Evolutionary conservation across 2,113 vertebrate species (phyloP).

Genomic region (Myiagra hebetior): DNA sequence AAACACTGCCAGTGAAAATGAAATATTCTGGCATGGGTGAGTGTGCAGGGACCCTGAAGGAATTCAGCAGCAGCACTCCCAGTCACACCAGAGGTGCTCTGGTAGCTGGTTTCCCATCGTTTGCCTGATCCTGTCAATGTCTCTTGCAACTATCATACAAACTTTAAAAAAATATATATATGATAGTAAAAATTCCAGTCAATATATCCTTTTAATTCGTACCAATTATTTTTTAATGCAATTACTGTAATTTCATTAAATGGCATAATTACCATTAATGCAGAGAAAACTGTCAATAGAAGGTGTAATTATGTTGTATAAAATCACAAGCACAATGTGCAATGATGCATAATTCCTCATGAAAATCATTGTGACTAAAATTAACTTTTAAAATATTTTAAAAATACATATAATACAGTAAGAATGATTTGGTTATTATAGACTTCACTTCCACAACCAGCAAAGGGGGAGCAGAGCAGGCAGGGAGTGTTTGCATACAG

Average conservation of each 20-base stretch:
- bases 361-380: constrained; percentile 61
- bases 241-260: constrained; percentile 81
- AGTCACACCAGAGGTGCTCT: background rate
- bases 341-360: constrained; percentile 70
- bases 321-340: constrained; percentile 69
- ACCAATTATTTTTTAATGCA: constrained; percentile 72
- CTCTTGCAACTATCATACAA: background rate
- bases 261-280: constrained; percentile 78
- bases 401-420: constrained; percentile 14
- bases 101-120: background rate
- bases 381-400: constrained; percentile 65
- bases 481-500: background rate
- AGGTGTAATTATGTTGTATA: constrained; percentile 75
- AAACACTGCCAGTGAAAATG: background rate
- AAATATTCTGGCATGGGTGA: background rate
- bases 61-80: background rate
- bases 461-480: background rate
- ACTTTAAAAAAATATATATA: background rate
- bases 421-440: constrained; percentile 6
- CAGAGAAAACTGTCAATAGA: constrained; percentile 76
- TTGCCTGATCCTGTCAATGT: constrained; percentile 13
- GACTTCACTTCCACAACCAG: background rate
- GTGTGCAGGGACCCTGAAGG: constrained; percentile 32
- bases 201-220: constrained; percentile 62
- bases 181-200: background rate